These are phyloP conservation scores for Nestor notabilis DNA, from an alignment of 2,113 vertebrate genomes.

Conservation along the genomic window DNA sequence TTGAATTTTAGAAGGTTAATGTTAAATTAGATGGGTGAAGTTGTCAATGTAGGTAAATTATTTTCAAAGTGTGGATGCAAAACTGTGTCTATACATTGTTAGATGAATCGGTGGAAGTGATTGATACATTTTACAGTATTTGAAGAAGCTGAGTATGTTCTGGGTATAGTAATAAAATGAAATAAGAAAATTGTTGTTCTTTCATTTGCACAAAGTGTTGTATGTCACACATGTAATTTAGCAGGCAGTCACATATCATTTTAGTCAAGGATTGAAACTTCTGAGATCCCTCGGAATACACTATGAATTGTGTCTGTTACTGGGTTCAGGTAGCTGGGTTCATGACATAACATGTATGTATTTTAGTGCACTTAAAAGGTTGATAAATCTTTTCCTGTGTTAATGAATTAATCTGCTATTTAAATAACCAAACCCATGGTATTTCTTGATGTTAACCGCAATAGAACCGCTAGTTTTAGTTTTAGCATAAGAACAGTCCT, in stretches of 20 bases:
- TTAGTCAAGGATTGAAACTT: background rate
- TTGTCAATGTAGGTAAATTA: background rate
- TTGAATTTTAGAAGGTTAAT: constrained; percentile 8
- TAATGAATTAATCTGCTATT: background rate
- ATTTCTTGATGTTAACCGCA: background rate
- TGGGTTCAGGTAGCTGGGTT: background rate
- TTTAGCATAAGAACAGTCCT: background rate
- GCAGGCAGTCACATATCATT: background rate
- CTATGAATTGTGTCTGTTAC: background rate
- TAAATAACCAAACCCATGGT: background rate
- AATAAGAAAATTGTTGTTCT: background rate
- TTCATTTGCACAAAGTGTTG: background rate
- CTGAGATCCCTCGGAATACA: background rate
- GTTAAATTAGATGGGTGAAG: background rate
- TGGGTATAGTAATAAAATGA: background rate
- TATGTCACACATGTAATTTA: background rate
- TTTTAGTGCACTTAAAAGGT: background rate
- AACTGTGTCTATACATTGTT: background rate
- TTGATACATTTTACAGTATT: background rate
- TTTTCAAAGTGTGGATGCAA: background rate
- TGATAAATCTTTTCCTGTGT: background rate
- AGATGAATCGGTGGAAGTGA: background rate
- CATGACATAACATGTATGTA: background rate
- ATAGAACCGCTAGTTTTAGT: background rate
- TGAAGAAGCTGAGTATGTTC: background rate